These are phyloP conservation scores for Nemapogon koenigi DNA, from an alignment of 2,888 invertebrate genomes.

Conservation along the genomic window DNA sequence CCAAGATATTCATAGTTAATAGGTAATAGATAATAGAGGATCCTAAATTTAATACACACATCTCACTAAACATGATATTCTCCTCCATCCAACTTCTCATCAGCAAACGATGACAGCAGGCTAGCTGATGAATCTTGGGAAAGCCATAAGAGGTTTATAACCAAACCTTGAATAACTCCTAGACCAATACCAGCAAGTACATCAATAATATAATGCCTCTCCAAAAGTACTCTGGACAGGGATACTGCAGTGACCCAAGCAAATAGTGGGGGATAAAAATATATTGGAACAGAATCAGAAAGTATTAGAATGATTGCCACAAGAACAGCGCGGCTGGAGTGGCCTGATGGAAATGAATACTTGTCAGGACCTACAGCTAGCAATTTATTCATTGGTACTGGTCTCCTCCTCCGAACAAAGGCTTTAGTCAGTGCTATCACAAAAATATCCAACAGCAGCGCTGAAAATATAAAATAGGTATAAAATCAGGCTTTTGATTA, in stretches of 20 bases:
- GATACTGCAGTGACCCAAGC: conserved; percentile 80
- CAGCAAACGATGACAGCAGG: conserved; percentile 67
- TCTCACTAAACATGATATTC: conserved; percentile 69
- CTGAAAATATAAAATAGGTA: conserved; percentile 56
- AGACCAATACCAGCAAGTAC: conserved; percentile 76
- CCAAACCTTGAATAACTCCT: conserved; percentile 74
- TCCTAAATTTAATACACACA: not conserved
- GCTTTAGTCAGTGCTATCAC: conserved; percentile 81
- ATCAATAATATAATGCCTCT: conserved; percentile 89
- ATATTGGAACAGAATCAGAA: conserved; percentile 66
- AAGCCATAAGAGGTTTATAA: conserved; percentile 73
- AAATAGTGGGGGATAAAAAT: conserved; percentile 69
- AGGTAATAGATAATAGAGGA: no score
- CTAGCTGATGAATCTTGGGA: conserved; percentile 66
- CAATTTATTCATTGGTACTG: conserved; percentile 72
- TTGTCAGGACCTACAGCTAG: conserved; percentile 83
- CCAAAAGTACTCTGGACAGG: conserved; percentile 80
- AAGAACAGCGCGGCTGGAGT: conserved; percentile 84
- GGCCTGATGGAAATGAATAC: conserved; percentile 93
- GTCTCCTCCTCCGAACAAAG: conserved; percentile 76
- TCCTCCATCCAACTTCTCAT: conserved; percentile 73
- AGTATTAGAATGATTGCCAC: conserved; percentile 75
- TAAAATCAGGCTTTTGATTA: no score
- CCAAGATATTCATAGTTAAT: no score
- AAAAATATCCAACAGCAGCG: conserved; percentile 80